Conservation (phyloP, 2,888 invertebrate genomes). For the Adelphocoris suturalis region DNA sequence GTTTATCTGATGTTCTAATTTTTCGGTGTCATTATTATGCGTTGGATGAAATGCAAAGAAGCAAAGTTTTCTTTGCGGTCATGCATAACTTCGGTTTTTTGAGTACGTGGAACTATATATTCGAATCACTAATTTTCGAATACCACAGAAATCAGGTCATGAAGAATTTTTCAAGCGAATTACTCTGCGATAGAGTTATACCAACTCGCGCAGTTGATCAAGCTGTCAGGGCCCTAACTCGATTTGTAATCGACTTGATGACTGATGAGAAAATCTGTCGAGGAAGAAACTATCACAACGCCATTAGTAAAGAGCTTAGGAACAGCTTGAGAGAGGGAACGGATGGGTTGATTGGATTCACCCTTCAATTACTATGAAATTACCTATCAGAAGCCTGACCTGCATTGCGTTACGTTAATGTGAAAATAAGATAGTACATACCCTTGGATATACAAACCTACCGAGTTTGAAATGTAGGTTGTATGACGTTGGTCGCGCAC, state of each 20-base stretch:
- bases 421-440: not conserved
- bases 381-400: not conserved
- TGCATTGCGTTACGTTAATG: not conserved
- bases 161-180: no score
- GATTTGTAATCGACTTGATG: not conserved
- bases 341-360: not conserved
- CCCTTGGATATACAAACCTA: no score
- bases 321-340: not conserved
- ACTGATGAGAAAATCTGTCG: not conserved
- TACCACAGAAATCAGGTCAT: no score
- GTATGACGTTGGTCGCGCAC: no score
- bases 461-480: no score
- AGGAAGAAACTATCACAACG: slow-evolving; percentile 4
- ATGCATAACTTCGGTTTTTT: no score
- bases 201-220: not conserved
- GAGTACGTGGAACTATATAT: no score
- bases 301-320: not conserved
- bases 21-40: no score
- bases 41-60: no score
- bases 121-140: no score
- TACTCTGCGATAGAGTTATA: not conserved
- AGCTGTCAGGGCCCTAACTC: not conserved
- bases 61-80: no score
- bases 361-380: slow-evolving; percentile 2
- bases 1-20: no score